These are phyloP conservation scores for Sturmia bella DNA, from an alignment of 2,888 invertebrate species.

Conservation along the genomic window DNA sequence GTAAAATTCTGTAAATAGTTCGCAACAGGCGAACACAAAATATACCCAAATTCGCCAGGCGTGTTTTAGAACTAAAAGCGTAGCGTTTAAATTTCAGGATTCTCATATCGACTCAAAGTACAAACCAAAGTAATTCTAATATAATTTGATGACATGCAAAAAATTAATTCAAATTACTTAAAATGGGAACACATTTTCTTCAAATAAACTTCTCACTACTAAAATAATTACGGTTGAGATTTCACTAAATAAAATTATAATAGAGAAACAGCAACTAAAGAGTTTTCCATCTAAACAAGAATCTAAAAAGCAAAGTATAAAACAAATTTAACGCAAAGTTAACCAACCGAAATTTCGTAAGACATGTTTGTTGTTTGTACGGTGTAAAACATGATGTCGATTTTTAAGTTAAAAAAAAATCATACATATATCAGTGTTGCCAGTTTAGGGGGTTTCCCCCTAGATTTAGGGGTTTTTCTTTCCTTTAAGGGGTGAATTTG, in stretches of 20 bases:
- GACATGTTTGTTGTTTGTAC: not conserved
- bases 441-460: no score
- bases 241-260: slow-evolving; percentile 18
- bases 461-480: no score
- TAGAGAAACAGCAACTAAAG: slow-evolving; percentile 7
- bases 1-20: no score
- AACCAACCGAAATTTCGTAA: slow-evolving; percentile 55
- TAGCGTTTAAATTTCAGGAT: not conserved
- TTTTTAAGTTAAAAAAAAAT: slow-evolving; percentile 38
- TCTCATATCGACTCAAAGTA: not conserved
- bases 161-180: slow-evolving; percentile 13
- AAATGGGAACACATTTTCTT: not conserved
- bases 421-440: no score
- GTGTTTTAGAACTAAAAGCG: no score
- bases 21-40: no score
- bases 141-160: slow-evolving; percentile 63
- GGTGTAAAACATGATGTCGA: slow-evolving; percentile 35
- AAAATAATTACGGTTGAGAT: slow-evolving; percentile 33
- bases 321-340: slow-evolving; percentile 60
- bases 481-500: no score
- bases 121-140: slow-evolving; percentile 30
- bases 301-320: slow-evolving; percentile 9
- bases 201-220: not conserved
- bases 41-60: no score
- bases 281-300: not conserved